These are phyloP conservation scores for Anarsia innoxiella DNA, from an alignment of 2,888 invertebrate genomes.

Conservation along the genomic window DNA sequence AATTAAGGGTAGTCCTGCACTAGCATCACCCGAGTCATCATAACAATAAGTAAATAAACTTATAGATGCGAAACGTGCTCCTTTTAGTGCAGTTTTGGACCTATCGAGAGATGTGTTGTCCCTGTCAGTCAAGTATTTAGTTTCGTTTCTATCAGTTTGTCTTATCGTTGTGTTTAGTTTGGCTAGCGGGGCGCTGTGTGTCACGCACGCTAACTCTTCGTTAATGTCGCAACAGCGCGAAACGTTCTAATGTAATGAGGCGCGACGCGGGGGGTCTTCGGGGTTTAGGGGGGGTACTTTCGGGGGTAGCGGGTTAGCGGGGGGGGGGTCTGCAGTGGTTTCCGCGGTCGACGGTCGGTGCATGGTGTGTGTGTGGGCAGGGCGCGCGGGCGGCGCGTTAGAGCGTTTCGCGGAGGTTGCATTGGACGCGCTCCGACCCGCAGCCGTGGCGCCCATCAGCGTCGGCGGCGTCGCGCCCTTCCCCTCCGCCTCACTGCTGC, in stretches of 20 bases:
- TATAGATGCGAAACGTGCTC: too few relatives aligned
- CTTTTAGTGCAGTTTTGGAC: too few relatives aligned
- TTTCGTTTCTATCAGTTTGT: too few relatives aligned
- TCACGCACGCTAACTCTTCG: slow-evolving; percentile 26
- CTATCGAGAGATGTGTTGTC: too few relatives aligned
- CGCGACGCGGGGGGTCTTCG: slow-evolving; percentile 9
- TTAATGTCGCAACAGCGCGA: slow-evolving; percentile 56
- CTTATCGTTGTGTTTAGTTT: too few relatives aligned
- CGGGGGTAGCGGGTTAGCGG: slow-evolving; percentile 1
- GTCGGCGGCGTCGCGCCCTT: slow-evolving; percentile 73
- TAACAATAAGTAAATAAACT: too few relatives aligned
- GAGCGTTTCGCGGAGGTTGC: slow-evolving; percentile 87
- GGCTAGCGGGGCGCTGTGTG: slow-evolving; percentile 24
- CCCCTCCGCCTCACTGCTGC: slow-evolving; percentile 80
- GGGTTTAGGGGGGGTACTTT: slow-evolving; percentile 17
- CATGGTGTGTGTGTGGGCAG: slow-evolving; percentile 35
- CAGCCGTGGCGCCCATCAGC: slow-evolving; percentile 82
- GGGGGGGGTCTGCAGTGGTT: not conserved
- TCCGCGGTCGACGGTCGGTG: slow-evolving; percentile 6
- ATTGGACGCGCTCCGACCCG: slow-evolving; percentile 80
- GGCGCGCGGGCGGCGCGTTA: slow-evolving; percentile 72
- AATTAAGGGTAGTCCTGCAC: too few relatives aligned
- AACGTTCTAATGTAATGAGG: slow-evolving; percentile 56
- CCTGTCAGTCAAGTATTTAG: too few relatives aligned
- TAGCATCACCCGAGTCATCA: slow-evolving; percentile 29